A percentile compares a stretch with the other conserved stretches of the same genome.
These are phyloP conservation scores for Natrix natrix DNA, from an alignment of 2,797 vertebrate genomes.

Conservation along the genomic window DNA sequence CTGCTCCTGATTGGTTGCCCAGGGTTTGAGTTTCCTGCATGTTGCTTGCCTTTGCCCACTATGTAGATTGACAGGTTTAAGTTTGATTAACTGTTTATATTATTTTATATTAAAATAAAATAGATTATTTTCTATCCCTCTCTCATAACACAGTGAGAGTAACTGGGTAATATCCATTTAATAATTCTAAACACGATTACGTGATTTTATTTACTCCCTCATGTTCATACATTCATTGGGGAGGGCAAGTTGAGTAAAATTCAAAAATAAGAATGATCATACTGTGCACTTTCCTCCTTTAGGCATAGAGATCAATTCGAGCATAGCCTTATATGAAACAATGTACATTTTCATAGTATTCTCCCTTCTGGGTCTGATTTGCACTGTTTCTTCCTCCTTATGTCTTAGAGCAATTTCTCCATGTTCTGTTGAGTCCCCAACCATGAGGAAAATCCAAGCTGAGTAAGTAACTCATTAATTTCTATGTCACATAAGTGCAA, in stretches of 20 bases:
- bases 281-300: not conserved
- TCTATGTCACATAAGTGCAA: constrained; percentile 26
- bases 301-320: not conserved
- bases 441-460: constrained; percentile 38
- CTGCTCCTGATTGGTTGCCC: not conserved
- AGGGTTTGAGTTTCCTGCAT: not conserved
- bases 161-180: not conserved
- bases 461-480: constrained; percentile 65
- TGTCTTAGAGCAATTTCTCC: constrained; percentile 46
- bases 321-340: not conserved
- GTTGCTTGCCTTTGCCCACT: not conserved
- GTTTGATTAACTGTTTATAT: not conserved
- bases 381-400: constrained; percentile 28
- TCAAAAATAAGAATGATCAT: not conserved
- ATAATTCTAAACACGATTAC: not conserved
- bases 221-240: not conserved
- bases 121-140: not conserved
- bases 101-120: too few relatives aligned
- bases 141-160: not conserved
- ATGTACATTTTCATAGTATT: not conserved
- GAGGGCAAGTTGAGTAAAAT: not conserved
- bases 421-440: constrained; percentile 36
- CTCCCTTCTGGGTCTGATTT: not conserved
- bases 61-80: not conserved
- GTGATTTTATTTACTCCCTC: not conserved